Evolutionary conservation across 2,113 vertebrate genomes (phyloP), one percentile per base, ranked within the genome.

Genomic region (Pteronura brasiliensis): DNA sequence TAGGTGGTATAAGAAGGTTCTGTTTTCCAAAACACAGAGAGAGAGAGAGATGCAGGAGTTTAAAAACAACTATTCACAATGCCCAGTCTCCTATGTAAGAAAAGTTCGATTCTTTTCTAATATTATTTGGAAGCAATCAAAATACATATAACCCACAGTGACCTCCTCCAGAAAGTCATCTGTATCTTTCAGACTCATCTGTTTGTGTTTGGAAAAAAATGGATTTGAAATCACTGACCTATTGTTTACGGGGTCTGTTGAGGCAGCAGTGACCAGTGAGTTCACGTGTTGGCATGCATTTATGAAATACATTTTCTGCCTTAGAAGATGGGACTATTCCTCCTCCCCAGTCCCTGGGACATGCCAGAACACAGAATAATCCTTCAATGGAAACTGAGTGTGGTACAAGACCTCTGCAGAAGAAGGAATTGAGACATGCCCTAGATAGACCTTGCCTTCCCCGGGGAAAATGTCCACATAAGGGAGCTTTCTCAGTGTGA

Each of bases 201-300:
- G 25, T 69, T 81, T 74, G 47, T 88, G 71, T 93, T 93, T 88
- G 67, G 71, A 88, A 93, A 96, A 96, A 96, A 95, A 85, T 76
- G 8, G 71, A 81, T 93, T 77, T 95, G 82, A 93, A 93, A 93
- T 81, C 83, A 34, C n/a, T 52, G 81, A 65, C 81, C 86, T 10
- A 36, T 44, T 29, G 47, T 69, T 93, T 52, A 86, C 57, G 39
- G 47, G n/a, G 81, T 96, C 76, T 79, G 34, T 67, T 82, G 69
- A 80, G 71, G 59, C 71, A 47, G 42, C 27, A 2, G 74, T 77
- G 74, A 31, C 47, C 4, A 11, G 27, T 23, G 34, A 84, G 90
- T 10, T 65, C 55, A n/a, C 0, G 0, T 10, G 52, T 74, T 74
- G 88, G 7, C 34, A 52, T 1, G 3, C 6, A 1, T 47, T 86